Conservation (phyloP, 2,797 vertebrate species). For the Diglossa cyanea region DNA sequence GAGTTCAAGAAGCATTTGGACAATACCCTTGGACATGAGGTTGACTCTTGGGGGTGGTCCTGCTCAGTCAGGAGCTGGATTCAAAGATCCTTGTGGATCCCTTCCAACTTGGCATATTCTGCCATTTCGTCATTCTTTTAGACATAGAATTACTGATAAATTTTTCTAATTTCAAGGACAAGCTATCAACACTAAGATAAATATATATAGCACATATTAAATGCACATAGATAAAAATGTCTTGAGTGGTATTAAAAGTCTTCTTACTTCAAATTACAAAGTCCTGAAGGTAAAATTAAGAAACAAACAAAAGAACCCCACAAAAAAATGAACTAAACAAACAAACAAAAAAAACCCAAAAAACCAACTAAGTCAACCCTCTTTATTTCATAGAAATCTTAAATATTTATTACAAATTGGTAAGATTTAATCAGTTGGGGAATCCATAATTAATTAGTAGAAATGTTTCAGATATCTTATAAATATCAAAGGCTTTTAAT, state of each 20-base stretch:
- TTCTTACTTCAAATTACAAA: conserved; percentile 7
- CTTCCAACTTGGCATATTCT: neutral
- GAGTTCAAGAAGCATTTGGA: neutral
- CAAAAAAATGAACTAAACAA: neutral
- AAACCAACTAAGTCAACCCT: neutral
- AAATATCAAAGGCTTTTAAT: conserved; percentile 73
- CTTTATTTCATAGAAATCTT: conserved; percentile 53
- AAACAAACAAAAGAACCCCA: neutral
- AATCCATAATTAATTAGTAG: conserved; percentile 74
- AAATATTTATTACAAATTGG: conserved; percentile 66
- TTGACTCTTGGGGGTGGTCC: neutral
- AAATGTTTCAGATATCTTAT: conserved; percentile 63
- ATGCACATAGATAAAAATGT: neutral
- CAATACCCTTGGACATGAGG: neutral
- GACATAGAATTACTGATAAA: neutral
- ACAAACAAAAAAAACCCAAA: neutral
- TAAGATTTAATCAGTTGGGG: conserved; percentile 60
- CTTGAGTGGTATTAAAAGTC: neutral
- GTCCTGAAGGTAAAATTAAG: neutral
- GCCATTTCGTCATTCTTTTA: neutral
- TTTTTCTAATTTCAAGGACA: neutral
- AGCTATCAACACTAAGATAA: neutral
- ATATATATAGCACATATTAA: neutral
- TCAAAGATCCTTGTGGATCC: neutral
- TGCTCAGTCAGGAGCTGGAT: neutral